Evolutionary conservation across 1,140 invertebrate genomes (phyloP), one percentile per base, ranked within the genome.

Genomic region (Oreohelix idahoensis): DNA sequence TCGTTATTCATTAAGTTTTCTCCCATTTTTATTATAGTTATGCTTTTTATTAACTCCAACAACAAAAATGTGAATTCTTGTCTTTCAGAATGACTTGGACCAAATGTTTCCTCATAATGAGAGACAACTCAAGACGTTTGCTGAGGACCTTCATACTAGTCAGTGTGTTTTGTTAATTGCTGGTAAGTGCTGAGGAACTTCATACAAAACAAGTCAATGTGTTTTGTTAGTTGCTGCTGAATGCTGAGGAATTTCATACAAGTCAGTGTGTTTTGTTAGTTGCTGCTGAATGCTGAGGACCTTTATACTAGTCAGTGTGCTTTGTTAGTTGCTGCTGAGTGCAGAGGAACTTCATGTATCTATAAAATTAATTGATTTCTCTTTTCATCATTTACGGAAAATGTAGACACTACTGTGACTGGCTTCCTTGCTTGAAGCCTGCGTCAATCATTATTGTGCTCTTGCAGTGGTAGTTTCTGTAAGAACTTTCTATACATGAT

Each of bases 151-250:
- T 17, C 23, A 84, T 32, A 83, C 73, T 13, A 83, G 84, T 26
- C 86, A 88, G 49, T 87, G 87, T 77, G 83, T 80, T 17, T 86
- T 89, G 45, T 77, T 89, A 0, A 75, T 89, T 15, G 88, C 88
- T 53, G 88, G 88, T 88, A 73, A 49, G 75, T 71, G 42, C 15
- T 5, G 42, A n/a, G n/a, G n/a, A n/a, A n/a, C n/a, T n/a, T n/a
- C n/a, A n/a, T n/a, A n/a, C n/a, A n/a, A n/a, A n/a, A n/a, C n/a
- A n/a, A n/a, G n/a, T n/a, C n/a, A n/a, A n/a, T n/a, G n/a, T n/a
- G n/a, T n/a, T n/a, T n/a, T n/a, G n/a, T n/a, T n/a, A n/a, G n/a
- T n/a, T n/a, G n/a, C n/a, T n/a, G n/a, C n/a, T n/a, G n/a, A n/a
- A n/a, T 29, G 38, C 74, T n/a, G 45, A 76, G 26, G 85, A 88